These are phyloP conservation scores for Oncorhynchus clarkii DNA, from an alignment of 2,113 vertebrate species.

Conservation along the genomic window DNA sequence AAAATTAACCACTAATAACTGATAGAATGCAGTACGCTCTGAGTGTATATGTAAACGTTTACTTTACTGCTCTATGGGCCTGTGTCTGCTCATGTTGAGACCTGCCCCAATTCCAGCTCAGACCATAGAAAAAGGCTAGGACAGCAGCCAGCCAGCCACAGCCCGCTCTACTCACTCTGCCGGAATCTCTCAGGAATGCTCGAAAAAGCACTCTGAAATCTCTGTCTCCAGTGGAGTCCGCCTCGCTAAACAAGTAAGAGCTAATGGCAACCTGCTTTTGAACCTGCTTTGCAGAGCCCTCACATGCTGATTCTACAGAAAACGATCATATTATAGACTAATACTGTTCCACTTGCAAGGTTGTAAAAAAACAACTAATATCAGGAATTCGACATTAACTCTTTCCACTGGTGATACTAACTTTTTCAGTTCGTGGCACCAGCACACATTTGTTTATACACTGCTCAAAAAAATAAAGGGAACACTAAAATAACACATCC, in stretches of 20 bases:
- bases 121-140: not conserved
- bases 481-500: too few relatives aligned
- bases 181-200: not conserved
- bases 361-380: not conserved
- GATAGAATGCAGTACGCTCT: not conserved
- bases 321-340: not conserved
- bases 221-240: not conserved
- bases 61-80: not conserved
- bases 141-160: not conserved
- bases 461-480: too few relatives aligned
- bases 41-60: not conserved
- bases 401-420: too few relatives aligned
- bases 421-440: too few relatives aligned
- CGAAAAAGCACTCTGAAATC: not conserved
- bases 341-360: not conserved
- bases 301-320: not conserved
- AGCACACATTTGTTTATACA: too few relatives aligned
- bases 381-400: too few relatives aligned
- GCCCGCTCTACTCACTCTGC: not conserved
- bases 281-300: conserved; percentile 11
- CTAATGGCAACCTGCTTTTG: not conserved
- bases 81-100: conserved; percentile 5
- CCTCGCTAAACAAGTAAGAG: conserved; percentile 4
- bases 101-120: conserved; percentile 4
- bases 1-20: not conserved